Evolutionary conservation across 2,888 invertebrate genomes (phyloP), one percentile per base, ranked within the genome.

Genomic region (Caenorhabditis sinica): DNA sequence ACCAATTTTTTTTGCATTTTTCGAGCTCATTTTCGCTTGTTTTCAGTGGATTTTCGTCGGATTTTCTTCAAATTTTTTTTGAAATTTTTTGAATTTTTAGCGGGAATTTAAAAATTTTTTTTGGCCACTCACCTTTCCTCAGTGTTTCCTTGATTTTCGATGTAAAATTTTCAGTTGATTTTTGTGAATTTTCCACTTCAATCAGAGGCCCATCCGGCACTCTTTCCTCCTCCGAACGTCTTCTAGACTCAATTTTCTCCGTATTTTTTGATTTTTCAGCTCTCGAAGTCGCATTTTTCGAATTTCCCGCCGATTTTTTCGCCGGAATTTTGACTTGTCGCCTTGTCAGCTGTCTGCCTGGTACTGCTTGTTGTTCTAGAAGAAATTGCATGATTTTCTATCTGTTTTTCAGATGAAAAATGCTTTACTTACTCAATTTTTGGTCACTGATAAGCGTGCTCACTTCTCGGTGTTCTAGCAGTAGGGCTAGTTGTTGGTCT

Each of bases 401-500:
- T 15, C 45, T 45, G 6, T 4, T 8, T 74, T 74, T 53, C 20
- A 20, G 17, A 61, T 15, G 11, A 36, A 23, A 36, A 51, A 15
- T 36, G 20, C 20, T 51, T 30, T 5, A 25, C 56, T 79, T 61
- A 81, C 71, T 82, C 40, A 43, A 17, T 72, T 83, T 83, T 43
- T 75, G 71, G 13, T 60, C 79, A 51, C 61, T 83, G 56, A 77
- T 75, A 58, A 68, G 65, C 8, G 66, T 65, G 60, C 58, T 80
- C 43, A 72, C 66, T 76, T 85, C 77, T 6, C 75, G 77, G 30
- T 82, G 80, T 69, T 83, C 83, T 6, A 83, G 80, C n/a, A 79
- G 60, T 13, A 45, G 56, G 2, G 83, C 83, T 4, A 83, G 71
- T 71, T 83, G 83, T 69, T 83, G 83, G 65, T 83, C 83, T 66